Evolutionary conservation across 1,140 invertebrate genomes (phyloP), one percentile per base, ranked within the genome.

Genomic region (Philotrypesis tridentata): DNA sequence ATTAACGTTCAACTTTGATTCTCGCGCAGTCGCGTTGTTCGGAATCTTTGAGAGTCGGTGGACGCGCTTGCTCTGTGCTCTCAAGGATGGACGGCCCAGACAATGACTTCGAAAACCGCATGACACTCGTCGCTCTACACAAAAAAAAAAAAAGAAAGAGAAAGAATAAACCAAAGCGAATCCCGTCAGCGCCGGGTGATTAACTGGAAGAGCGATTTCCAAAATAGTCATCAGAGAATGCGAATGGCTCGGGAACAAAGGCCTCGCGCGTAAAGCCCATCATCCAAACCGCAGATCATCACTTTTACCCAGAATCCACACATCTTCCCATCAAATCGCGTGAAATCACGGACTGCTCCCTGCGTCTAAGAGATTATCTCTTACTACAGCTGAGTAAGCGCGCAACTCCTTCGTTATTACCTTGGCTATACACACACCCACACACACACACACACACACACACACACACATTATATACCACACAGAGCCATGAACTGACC

Each of bases 301-400:
- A 55, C 14, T 55, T 55, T 55, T 55, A 55, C 48, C 21, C 48
- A 55, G 48, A 55, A 55, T 55, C 48, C 48, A 55, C 48, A 55
- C 48, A 55, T 21, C 48, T 55, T 55, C 48, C 14, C 48, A 17
- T n/a, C 48, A 17, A n/a, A 55, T 55, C 21, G 63, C 40, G 40
- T 25, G 77, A 70, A 67, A 79, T 79, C 67, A 25, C 76, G 12
- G 55, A 27, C 67, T 27, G 63, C 25, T 43, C 61, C 72, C 65
- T 12, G 23, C 33, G 21, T 7, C 21, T 6, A 25, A 0, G 63
- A 70, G 67, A 29, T 65, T 33, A 55, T 55, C 27, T 70, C 31
- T 8, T 4, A 23, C 7, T 21, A 0, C 5, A 33, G 21, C 70
- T 65, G 63, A 33, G 37, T 48, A 25, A 48, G 37, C 37, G 33